phyloP scores from a whole-genome alignment of 2,797 vertebrate genomes.

The Pseudomugil gertrudae region DNA sequence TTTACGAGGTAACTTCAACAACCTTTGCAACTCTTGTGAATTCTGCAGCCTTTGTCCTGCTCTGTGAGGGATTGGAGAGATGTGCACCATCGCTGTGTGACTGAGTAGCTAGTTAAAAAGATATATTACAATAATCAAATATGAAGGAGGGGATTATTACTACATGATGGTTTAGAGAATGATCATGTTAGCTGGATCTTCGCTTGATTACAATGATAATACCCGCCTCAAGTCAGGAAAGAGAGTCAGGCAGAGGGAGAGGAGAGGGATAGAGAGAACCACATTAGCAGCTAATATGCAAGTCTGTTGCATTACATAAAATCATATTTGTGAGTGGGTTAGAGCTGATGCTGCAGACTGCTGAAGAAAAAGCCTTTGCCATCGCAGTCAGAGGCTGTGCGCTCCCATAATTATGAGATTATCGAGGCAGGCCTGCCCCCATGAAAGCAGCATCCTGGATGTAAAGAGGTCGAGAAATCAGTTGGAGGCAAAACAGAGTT shows the following conservation, averaged over 20 bases:
- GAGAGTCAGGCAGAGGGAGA: slow-evolving; percentile 41
- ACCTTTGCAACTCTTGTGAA: slow-evolving; percentile 30
- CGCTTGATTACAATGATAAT: slow-evolving; percentile 79
- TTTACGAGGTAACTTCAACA: slow-evolving; percentile 26
- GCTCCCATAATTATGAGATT: slow-evolving; percentile 41
- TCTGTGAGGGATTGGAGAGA: slow-evolving; percentile 57
- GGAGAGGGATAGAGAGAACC: slow-evolving; percentile 38
- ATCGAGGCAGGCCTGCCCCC: slow-evolving; percentile 17
- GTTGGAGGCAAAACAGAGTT: slow-evolving; percentile 43
- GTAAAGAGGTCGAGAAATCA: slow-evolving; percentile 36
- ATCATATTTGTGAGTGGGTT: slow-evolving; percentile 61
- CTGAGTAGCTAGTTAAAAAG: slow-evolving; percentile 75
- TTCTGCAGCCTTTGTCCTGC: slow-evolving; percentile 40
- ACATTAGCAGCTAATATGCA: slow-evolving; percentile 71
- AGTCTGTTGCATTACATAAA: slow-evolving; percentile 66
- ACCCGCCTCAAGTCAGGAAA: slow-evolving; percentile 66
- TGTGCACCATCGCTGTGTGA: slow-evolving; percentile 57
- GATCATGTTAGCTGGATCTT: slow-evolving; percentile 76
- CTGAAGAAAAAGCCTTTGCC: slow-evolving; percentile 20
- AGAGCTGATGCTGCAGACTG: slow-evolving; percentile 45
- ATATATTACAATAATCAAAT: slow-evolving; percentile 81
- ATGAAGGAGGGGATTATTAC: slow-evolving; percentile 77
- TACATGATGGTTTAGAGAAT: slow-evolving; percentile 76
- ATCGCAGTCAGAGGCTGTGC: slow-evolving; percentile 22
- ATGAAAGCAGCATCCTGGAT: slow-evolving; percentile 27